A percentile compares a stretch with the other conserved stretches of the same genome.
These are phyloP conservation scores for Clarias pachynema DNA, from an alignment of 2,797 vertebrate genomes.

Conservation along the genomic window DNA sequence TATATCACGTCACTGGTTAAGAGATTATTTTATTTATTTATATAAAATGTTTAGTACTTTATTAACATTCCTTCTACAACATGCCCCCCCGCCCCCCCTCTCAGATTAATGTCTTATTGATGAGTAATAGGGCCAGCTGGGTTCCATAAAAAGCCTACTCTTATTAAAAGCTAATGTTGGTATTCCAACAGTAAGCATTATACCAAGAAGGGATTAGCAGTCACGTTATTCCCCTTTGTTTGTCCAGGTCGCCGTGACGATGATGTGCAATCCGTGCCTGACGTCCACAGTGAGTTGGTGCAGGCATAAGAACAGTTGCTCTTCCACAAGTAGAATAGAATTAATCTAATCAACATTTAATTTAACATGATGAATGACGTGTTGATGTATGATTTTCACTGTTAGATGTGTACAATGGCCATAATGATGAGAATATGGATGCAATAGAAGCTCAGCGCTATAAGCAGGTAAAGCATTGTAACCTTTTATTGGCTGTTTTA, in stretches of 20 bases:
- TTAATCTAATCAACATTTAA: neutral
- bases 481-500: neutral
- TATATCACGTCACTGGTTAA: neutral
- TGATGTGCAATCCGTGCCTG: conserved; percentile 78
- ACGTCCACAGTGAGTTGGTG: conserved; percentile 72
- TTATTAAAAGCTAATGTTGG: conserved; percentile 4
- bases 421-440: conserved; percentile 72
- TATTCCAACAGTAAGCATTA: conserved; percentile 13
- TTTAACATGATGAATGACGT: neutral
- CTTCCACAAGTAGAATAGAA: neutral
- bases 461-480: conserved; percentile 71
- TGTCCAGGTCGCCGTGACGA: conserved; percentile 71
- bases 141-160: neutral
- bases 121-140: conserved; percentile 9
- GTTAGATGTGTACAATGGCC: conserved; percentile 67
- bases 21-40: neutral
- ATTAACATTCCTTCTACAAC: neutral
- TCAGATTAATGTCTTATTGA: neutral
- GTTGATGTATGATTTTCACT: conserved; percentile 6
- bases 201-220: conserved; percentile 59
- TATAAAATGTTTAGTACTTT: neutral
- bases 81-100: too few species aligned
- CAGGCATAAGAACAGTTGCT: conserved; percentile 25
- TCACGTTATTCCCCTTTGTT: conserved; percentile 35
- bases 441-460: conserved; percentile 73